Percentiles rank a stretch among this genome's conserved stretches.
Evolutionary conservation across 2,113 vertebrate species (phyloP).

Genomic region (Callocephalon fimbriatum): DNA sequence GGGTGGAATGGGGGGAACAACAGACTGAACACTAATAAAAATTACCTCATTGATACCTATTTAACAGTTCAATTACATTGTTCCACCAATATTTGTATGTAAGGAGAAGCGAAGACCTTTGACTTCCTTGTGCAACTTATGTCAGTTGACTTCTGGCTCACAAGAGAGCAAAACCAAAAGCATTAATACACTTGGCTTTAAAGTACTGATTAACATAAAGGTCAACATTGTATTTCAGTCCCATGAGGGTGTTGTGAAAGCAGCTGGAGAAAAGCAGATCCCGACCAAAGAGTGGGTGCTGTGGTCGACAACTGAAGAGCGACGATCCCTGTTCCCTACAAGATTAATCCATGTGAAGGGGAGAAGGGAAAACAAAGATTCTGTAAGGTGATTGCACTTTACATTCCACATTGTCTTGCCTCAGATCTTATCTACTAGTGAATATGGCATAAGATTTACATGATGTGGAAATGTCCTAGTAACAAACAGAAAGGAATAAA

Average conservation of each 20-base stretch:
- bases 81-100: not conserved
- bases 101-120: not conserved
- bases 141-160: not conserved
- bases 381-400: not conserved
- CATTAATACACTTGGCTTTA: not conserved
- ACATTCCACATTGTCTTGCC: not conserved
- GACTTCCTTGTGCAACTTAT: not conserved
- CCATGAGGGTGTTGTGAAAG: not conserved
- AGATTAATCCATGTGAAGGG: not conserved
- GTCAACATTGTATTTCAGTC: slow-evolving; percentile 3
- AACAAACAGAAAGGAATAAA: not conserved
- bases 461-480: not conserved
- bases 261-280: not conserved
- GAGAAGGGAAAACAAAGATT: not conserved
- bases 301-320: not conserved
- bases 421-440: not conserved
- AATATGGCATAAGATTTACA: not conserved
- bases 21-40: not conserved
- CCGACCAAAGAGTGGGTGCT: fast-evolving
- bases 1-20: not conserved
- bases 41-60: not conserved
- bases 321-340: fast-evolving
- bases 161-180: not conserved
- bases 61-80: not conserved
- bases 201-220: slow-evolving; percentile 8